These are phyloP conservation scores for Agriopis marginaria DNA, from an alignment of 2,888 invertebrate species.

Conservation along the genomic window DNA sequence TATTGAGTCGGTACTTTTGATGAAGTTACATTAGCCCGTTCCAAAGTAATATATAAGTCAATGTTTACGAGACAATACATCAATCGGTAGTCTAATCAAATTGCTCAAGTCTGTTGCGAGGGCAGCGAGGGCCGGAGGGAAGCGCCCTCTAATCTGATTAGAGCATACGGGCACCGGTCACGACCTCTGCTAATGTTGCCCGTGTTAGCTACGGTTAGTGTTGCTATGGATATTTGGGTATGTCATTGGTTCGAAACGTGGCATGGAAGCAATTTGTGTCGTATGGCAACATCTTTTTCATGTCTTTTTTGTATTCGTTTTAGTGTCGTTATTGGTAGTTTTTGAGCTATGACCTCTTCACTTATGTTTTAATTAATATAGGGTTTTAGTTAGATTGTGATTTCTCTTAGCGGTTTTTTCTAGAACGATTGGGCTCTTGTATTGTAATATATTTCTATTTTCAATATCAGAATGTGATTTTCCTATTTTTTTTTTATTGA, in stretches of 20 bases:
- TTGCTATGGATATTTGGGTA: conserved; percentile 15
- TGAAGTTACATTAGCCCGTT: too few relatives aligned
- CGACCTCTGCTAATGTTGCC: conserved; percentile 47
- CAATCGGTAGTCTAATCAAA: conserved; percentile 32
- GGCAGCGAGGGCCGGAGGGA: conserved; percentile 40
- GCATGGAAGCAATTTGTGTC: neutral
- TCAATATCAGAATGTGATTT: too few relatives aligned
- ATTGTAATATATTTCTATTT: too few relatives aligned
- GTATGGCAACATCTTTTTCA: neutral
- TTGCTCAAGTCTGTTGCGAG: conserved; percentile 20
- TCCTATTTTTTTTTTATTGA: too few relatives aligned
- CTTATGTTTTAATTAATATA: too few relatives aligned
- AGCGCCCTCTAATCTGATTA: conserved; percentile 54
- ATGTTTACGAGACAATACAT: conserved; percentile 17
- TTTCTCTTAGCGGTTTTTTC: too few relatives aligned
- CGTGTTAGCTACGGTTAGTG: conserved; percentile 30
- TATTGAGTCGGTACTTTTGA: too few relatives aligned
- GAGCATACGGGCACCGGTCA: conserved; percentile 54
- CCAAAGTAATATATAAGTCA: too few relatives aligned
- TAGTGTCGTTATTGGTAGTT: neutral
- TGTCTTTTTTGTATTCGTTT: neutral
- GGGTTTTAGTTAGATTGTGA: too few relatives aligned
- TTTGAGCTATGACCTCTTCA: too few relatives aligned
- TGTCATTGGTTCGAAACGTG: conserved; percentile 8
- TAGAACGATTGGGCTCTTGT: too few relatives aligned